A percentile compares a stretch with the other conserved stretches of the same genome.
Conservation (phyloP, 2,888 invertebrate species). For the Microctonus aethiopoides region DNA sequence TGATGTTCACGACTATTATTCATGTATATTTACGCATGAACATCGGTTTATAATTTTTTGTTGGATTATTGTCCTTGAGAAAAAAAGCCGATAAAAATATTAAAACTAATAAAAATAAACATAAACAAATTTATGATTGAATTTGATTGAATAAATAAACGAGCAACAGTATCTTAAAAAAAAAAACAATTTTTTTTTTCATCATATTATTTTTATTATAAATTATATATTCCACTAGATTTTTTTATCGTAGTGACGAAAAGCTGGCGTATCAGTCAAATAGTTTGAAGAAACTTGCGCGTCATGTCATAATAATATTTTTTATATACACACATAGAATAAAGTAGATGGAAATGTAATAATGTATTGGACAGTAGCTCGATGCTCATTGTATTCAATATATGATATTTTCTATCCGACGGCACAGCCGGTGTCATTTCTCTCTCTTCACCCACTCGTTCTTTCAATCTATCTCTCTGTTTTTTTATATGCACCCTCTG, state of each 20-base stretch:
- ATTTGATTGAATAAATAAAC: neutral
- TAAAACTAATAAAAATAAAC: neutral
- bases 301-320: neutral
- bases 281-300: neutral
- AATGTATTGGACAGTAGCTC: constrained; percentile 1
- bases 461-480: too few relatives aligned
- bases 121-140: too few relatives aligned
- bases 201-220: too few relatives aligned
- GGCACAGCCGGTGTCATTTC: constrained; percentile 47
- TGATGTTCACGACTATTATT: neutral
- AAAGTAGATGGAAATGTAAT: constrained; percentile 1
- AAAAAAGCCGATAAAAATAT: neutral
- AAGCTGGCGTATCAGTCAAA: neutral
- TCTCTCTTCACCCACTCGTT: too few relatives aligned
- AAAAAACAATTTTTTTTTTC: too few relatives aligned
- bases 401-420: constrained; percentile 58
- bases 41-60: neutral
- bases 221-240: neutral
- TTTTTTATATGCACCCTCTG: constrained; percentile 4
- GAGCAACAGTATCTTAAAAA: too few relatives aligned
- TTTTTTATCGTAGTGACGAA: neutral
- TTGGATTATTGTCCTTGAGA: constrained; percentile 9
- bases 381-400: constrained; percentile 59
- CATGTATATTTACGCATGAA: neutral
- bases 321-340: neutral